These are phyloP conservation scores for Drosophila littoralis DNA, from an alignment of 1,140 invertebrate genomes.

Conservation along the genomic window DNA sequence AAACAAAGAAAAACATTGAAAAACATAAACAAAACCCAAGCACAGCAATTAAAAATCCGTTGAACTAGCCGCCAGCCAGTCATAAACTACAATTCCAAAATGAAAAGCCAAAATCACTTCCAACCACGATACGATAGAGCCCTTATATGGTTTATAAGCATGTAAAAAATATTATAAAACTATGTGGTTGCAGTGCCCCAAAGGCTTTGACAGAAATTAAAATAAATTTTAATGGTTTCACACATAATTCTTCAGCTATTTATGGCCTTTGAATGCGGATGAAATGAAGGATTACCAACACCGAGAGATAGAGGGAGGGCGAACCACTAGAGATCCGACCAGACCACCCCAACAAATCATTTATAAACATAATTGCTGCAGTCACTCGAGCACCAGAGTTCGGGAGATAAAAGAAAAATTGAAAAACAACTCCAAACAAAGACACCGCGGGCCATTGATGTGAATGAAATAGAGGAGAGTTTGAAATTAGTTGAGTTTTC, in stretches of 20 bases:
- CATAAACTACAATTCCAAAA: slow-evolving; percentile 58
- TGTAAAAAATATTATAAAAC: slow-evolving; percentile 23
- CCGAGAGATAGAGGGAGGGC: not conserved
- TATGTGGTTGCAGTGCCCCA: slow-evolving; percentile 32
- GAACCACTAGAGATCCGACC: not conserved
- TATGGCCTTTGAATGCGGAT: slow-evolving; percentile 38
- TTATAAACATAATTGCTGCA: slow-evolving; percentile 74
- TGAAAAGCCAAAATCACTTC: slow-evolving; percentile 22
- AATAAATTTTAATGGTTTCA: slow-evolving; percentile 71
- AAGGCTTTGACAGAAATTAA: slow-evolving; percentile 63
- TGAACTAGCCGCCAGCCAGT: slow-evolving; percentile 68
- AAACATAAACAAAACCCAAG: slow-evolving; percentile 57
- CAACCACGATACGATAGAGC: not conserved
- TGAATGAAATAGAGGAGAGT: slow-evolving; percentile 40
- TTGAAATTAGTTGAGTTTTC: slow-evolving; percentile 25
- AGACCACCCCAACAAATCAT: slow-evolving; percentile 79
- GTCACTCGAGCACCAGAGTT: slow-evolving; percentile 44
- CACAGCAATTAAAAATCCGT: slow-evolving; percentile 76
- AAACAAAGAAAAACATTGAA: slow-evolving; percentile 57
- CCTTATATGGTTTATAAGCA: slow-evolving; percentile 2
- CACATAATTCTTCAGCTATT: slow-evolving; percentile 65
- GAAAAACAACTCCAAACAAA: slow-evolving; percentile 47
- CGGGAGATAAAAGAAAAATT: slow-evolving; percentile 27
- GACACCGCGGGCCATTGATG: slow-evolving; percentile 61
- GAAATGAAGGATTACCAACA: slow-evolving; percentile 65